These are phyloP conservation scores for Nesospiza acunhae DNA, from an alignment of 2,113 vertebrate species.

Conservation along the genomic window DNA sequence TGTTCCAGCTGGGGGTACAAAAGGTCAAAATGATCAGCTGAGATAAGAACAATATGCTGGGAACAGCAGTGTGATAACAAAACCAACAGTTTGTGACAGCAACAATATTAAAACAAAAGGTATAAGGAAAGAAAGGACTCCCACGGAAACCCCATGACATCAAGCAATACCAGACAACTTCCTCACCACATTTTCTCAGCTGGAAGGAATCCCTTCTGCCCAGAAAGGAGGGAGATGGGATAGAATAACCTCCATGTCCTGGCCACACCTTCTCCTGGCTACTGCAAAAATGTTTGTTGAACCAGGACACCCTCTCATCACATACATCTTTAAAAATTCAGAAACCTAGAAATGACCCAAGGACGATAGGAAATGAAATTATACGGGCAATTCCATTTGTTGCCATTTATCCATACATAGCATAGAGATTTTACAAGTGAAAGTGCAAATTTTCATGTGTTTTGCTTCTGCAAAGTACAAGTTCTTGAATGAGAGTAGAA, in stretches of 20 bases:
- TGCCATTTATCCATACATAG: neutral
- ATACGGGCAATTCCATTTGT: neutral
- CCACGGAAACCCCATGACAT: fast-evolving
- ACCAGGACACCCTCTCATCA: neutral
- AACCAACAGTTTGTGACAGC: neutral
- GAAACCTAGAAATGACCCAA: neutral
- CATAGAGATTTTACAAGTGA: neutral
- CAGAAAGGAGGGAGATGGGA: neutral
- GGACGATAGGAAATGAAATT: neutral
- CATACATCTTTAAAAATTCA: neutral
- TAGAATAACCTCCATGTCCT: neutral
- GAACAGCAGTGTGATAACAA: neutral
- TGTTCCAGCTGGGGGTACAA: neutral
- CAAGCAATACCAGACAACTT: neutral
- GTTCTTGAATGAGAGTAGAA: neutral
- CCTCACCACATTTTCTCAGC: fast-evolving
- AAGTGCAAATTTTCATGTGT: neutral
- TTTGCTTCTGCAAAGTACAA: neutral
- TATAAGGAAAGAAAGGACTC: neutral
- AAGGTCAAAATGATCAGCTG: neutral
- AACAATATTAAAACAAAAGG: neutral
- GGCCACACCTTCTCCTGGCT: neutral
- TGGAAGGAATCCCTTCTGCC: neutral
- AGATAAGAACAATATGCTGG: neutral
- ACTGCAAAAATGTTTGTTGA: neutral